Evolutionary conservation across 2,797 vertebrate species (phyloP).

Genomic region (Ara ararauna): DNA sequence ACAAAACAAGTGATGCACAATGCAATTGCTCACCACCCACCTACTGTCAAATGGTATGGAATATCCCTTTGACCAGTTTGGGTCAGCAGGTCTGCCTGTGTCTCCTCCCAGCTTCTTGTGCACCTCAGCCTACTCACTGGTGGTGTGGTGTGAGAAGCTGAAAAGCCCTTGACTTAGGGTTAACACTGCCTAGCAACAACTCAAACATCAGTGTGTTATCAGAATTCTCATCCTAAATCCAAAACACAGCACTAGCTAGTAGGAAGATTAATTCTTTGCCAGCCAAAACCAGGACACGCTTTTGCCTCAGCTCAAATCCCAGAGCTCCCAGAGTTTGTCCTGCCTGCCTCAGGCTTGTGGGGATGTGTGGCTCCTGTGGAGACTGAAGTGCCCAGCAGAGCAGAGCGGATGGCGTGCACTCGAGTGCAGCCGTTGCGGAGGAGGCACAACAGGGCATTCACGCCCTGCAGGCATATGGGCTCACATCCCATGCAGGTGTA

Average conservation of each 20-base stretch:
- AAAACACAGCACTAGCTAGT: neutral
- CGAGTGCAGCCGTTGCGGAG: rapidly evolving
- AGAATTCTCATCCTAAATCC: neutral
- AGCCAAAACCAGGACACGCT: neutral
- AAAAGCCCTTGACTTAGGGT: neutral
- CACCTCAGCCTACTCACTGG: rapidly evolving
- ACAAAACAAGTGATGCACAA: neutral
- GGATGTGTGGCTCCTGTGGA: neutral
- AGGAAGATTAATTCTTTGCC: neutral
- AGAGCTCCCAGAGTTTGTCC: neutral
- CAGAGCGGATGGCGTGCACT: neutral
- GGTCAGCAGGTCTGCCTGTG: neutral
- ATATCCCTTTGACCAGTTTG: neutral
- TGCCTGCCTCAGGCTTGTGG: neutral
- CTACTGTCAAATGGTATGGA: neutral
- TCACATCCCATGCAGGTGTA: neutral
- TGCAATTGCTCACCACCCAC: neutral
- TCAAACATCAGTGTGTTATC: neutral
- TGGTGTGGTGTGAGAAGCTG: neutral
- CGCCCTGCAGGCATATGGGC: neutral
- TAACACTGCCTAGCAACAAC: neutral
- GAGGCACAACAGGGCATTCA: neutral
- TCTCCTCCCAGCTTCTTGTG: neutral
- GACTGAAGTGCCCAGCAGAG: neutral
- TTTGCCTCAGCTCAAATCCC: neutral